Conservation (phyloP, 2,113 vertebrate species). For the crab-eating macaque (Macaca fascicularis) region DNA sequence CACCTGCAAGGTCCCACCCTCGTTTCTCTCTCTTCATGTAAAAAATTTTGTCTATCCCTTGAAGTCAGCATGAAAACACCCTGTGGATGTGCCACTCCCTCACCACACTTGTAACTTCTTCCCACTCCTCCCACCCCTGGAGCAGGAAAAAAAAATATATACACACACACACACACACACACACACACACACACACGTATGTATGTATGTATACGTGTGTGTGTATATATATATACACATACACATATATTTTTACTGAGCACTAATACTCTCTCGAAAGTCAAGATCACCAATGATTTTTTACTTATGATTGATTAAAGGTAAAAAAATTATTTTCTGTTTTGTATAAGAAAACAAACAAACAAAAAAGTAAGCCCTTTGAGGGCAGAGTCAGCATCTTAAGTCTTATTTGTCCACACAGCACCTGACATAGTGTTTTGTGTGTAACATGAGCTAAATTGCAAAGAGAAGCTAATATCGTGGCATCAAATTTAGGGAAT, state of each 20-base stretch:
- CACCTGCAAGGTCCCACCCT: accelerated
- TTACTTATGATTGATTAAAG: neutral
- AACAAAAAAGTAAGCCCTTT: neutral
- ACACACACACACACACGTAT: too few species aligned
- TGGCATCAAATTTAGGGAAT: neutral
- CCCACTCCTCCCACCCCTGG: neutral
- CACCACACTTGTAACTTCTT: neutral
- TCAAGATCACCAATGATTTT: neutral
- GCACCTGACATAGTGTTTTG: neutral
- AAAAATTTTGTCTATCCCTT: neutral
- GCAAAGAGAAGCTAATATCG: neutral
- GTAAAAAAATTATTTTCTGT: neutral
- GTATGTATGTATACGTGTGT: too few species aligned
- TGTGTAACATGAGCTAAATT: neutral
- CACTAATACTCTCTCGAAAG: neutral
- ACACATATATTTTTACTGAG: too few species aligned
- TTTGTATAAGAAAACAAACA: conserved; percentile 3
- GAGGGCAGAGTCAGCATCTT: neutral
- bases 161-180: too few species aligned
- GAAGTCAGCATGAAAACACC: neutral
- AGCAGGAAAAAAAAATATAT: neutral
- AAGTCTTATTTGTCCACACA: neutral
- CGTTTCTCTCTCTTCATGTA: neutral
- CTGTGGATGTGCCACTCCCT: accelerated
- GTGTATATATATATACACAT: too few species aligned